A percentile compares a stretch with the other conserved stretches of the same genome.
These are phyloP conservation scores for Vulpes ferrilata DNA, from an alignment of 2,113 vertebrate species.

Conservation along the genomic window DNA sequence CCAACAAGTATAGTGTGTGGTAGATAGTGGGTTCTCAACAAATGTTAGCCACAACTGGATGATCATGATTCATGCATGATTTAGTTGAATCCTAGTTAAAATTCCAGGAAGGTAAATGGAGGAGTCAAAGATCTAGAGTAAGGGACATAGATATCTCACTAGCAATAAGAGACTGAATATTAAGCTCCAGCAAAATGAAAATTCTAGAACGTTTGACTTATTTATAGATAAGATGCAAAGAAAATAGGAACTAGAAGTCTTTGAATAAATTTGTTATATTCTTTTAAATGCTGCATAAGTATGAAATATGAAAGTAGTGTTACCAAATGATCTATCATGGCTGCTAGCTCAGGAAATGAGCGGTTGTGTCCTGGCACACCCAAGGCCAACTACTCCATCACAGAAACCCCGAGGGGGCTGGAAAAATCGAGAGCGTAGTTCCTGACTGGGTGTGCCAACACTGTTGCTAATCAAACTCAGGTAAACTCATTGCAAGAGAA, in stretches of 20 bases:
- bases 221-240: conserved; percentile 53
- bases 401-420: neutral
- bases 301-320: conserved; percentile 9
- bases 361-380: neutral
- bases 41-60: neutral
- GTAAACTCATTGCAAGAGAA: neutral
- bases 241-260: conserved; percentile 51
- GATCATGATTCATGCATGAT: neutral
- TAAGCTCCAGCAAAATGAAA: conserved; percentile 45
- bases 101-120: conserved; percentile 19
- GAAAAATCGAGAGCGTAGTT: neutral
- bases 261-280: conserved; percentile 9
- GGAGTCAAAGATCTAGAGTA: neutral
- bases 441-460: neutral
- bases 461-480: neutral
- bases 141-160: neutral
- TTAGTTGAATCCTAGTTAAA: conserved; percentile 25
- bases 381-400: neutral
- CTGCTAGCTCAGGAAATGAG: neutral
- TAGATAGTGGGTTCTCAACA: neutral
- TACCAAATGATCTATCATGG: neutral
- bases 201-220: neutral
- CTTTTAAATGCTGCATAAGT: neutral
- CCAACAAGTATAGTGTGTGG: neutral
- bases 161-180: neutral